These are phyloP conservation scores for Beaufortia kweichowensis DNA, from an alignment of 2,113 vertebrate species.

Conservation along the genomic window DNA sequence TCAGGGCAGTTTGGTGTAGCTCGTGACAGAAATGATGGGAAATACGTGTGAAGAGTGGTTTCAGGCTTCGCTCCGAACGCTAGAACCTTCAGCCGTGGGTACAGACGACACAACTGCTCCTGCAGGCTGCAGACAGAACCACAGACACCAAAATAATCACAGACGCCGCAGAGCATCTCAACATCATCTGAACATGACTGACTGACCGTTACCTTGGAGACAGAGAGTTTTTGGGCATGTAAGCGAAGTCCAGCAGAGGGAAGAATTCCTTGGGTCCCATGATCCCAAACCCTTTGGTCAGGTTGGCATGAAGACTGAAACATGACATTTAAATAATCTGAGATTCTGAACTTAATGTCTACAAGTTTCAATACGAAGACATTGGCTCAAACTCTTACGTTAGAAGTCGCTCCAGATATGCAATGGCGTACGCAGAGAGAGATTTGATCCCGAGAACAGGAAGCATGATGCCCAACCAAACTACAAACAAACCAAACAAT, in stretches of 20 bases:
- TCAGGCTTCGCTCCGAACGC: constrained; percentile 89
- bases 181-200: background rate
- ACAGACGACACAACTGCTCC: constrained; percentile 88
- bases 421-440: constrained; percentile 86
- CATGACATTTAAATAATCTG: background rate
- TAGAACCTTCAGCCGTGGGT: constrained; percentile 89
- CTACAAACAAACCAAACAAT: constrained; percentile 68
- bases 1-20: constrained; percentile 82
- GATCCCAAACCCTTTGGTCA: constrained; percentile 93
- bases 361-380: too few species aligned
- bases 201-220: constrained; percentile 76
- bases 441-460: constrained; percentile 91
- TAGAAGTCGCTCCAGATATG: constrained; percentile 90
- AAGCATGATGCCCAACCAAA: constrained; percentile 95
- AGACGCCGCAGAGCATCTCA: background rate
- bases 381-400: constrained; percentile 75
- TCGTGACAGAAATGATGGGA: constrained; percentile 94
- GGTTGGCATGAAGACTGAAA: constrained; percentile 87
- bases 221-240: constrained; percentile 94
- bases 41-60: constrained; percentile 84
- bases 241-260: constrained; percentile 94
- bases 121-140: constrained; percentile 77
- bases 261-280: constrained; percentile 97
- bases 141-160: background rate
- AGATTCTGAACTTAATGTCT: background rate